Evolutionary conservation across 1,140 invertebrate genomes (phyloP).

Genomic region (Neotoxoptera formosana): DNA sequence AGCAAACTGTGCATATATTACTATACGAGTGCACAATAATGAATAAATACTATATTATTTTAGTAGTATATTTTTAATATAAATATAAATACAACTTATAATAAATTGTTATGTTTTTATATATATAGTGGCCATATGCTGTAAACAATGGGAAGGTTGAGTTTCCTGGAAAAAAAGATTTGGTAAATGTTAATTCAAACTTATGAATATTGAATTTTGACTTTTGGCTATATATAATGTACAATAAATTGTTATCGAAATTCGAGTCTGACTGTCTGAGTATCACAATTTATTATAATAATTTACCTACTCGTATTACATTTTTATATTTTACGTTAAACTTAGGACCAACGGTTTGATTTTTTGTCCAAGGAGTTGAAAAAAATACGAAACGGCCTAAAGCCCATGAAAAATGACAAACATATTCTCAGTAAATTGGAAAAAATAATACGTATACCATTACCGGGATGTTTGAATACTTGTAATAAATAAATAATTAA

Average conservation of each 20-base stretch:
- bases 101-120: not conserved
- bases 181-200: constrained; percentile 22
- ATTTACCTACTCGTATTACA: not conserved
- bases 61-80: too few relatives aligned
- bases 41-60: too few relatives aligned
- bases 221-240: too few relatives aligned
- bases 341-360: constrained; percentile 14
- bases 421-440: not conserved
- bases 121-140: constrained; percentile 16
- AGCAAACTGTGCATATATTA: too few relatives aligned
- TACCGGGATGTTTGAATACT: not conserved
- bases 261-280: not conserved
- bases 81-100: not conserved
- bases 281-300: not conserved
- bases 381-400: not conserved
- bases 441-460: not conserved
- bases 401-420: not conserved
- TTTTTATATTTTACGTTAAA: not conserved
- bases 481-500: not conserved
- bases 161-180: constrained; percentile 40
- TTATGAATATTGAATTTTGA: not conserved
- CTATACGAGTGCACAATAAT: too few relatives aligned
- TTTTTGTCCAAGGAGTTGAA: not conserved
- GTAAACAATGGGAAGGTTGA: not conserved
- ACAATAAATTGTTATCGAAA: not conserved